These are phyloP conservation scores for Epizoanthus fatuus DNA, from an alignment of 92 coral and sea anemone genomes.

Conservation along the genomic window DNA sequence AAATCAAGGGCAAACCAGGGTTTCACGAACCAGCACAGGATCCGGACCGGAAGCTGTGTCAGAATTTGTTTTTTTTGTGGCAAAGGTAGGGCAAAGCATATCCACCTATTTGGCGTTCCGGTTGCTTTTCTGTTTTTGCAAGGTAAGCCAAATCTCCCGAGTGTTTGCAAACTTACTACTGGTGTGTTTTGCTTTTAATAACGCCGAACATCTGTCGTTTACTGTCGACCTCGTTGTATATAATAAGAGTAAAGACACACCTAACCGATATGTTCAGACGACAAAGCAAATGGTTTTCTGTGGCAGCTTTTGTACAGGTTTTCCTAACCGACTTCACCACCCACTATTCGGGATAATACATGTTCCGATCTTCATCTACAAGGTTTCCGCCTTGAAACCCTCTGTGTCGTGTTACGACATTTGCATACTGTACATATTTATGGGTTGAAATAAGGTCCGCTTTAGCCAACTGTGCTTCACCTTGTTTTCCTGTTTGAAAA, in stretches of 20 bases:
- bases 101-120: too few relatives aligned
- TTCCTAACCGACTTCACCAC: too few relatives aligned
- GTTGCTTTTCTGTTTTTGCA: not conserved
- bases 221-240: not conserved
- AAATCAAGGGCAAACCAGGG: not conserved
- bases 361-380: too few relatives aligned
- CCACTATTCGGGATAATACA: too few relatives aligned
- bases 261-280: not conserved
- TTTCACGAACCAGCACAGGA: not conserved
- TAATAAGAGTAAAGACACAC: not conserved
- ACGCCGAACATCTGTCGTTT: too few relatives aligned
- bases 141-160: not conserved
- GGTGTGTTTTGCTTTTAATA: too few relatives aligned
- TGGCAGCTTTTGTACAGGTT: not conserved
- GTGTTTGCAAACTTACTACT: not conserved
- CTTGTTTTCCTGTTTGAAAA: slow-evolving; percentile 2
- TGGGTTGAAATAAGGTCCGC: not conserved
- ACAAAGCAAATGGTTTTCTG: too few relatives aligned
- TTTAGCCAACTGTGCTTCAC: not conserved
- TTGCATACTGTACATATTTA: too few relatives aligned
- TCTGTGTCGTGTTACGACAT: too few relatives aligned
- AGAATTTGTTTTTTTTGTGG: too few relatives aligned
- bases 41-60: not conserved
- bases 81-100: too few relatives aligned
- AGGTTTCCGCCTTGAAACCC: too few relatives aligned